These are phyloP conservation scores for Anodontia alba DNA, from an alignment of 2,888 invertebrate species.

Conservation along the genomic window DNA sequence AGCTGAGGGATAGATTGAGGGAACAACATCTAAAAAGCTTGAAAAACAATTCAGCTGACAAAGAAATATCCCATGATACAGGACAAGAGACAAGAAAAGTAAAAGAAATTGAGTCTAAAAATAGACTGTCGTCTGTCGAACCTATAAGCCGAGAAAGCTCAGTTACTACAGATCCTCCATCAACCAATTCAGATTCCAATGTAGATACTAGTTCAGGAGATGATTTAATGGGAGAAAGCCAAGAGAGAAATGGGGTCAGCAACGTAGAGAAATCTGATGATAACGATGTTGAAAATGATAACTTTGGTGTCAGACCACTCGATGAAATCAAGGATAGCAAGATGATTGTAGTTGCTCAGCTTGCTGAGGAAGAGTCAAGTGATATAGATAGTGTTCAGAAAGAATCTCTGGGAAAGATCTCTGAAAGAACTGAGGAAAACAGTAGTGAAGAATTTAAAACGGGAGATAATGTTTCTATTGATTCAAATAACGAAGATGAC, in stretches of 20 bases:
- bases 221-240: neutral
- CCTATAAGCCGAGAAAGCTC: neutral
- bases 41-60: neutral
- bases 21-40: constrained; percentile 5
- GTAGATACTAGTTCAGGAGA: neutral
- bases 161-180: neutral
- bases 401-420: too few relatives aligned
- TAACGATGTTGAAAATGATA: neutral
- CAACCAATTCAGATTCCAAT: neutral
- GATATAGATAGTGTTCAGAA: neutral
- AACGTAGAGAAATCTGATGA: neutral
- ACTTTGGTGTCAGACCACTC: neutral
- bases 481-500: too few relatives aligned
- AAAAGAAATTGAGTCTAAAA: neutral
- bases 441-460: too few relatives aligned
- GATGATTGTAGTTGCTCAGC: neutral
- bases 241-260: neutral
- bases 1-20: neutral
- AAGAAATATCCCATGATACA: neutral
- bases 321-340: neutral
- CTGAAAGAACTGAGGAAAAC: too few relatives aligned
- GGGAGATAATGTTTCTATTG: too few relatives aligned
- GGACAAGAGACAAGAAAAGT: neutral
- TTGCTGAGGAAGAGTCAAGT: neutral
- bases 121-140: neutral